phyloP scores from a whole-genome alignment of 2,113 vertebrate genomes.

The Lepidothrix coronata region DNA sequence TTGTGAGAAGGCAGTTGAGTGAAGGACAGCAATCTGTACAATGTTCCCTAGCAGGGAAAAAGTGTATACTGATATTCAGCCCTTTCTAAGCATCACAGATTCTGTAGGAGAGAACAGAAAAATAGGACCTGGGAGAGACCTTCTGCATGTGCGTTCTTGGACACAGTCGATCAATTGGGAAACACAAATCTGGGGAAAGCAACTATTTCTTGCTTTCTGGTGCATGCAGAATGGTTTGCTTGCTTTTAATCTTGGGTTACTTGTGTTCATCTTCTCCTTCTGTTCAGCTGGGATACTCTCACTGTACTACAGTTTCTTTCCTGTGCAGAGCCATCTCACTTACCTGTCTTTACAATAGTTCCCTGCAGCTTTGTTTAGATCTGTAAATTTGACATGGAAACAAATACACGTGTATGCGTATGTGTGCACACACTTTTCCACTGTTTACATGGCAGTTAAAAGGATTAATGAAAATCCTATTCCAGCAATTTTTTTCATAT shows the following conservation, averaged over 20 bases:
- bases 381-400: neutral
- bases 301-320: neutral
- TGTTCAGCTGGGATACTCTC: neutral
- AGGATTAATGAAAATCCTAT: conserved; percentile 11
- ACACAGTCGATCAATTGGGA: neutral
- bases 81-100: neutral
- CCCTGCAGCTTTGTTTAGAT: neutral
- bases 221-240: neutral
- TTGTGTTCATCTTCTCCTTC: neutral
- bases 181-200: neutral
- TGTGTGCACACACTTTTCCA: neutral
- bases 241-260: neutral
- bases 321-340: neutral
- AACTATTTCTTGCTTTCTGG: neutral
- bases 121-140: neutral
- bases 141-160: neutral
- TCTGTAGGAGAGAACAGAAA: neutral
- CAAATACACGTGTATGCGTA: neutral
- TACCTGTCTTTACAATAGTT: neutral
- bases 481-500: neutral
- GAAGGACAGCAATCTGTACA: neutral
- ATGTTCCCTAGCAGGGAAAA: neutral
- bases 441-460: neutral
- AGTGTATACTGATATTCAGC: neutral
- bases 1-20: neutral